Conservation (phyloP, 2,797 vertebrate genomes). For the Cynodonichthys magdalenae region DNA sequence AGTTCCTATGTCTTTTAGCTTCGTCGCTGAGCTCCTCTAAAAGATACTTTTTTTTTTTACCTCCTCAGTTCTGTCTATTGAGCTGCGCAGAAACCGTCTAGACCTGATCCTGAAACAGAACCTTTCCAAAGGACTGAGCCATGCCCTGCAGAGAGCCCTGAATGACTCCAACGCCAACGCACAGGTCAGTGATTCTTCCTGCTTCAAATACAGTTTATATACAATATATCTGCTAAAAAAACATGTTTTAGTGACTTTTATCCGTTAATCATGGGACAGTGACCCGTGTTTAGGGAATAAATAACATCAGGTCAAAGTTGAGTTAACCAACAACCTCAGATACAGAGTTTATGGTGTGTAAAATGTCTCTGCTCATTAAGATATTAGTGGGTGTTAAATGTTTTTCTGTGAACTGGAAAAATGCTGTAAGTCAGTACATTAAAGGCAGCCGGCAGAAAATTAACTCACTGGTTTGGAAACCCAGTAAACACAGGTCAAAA, state of each 20-base stretch:
- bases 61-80: conserved; percentile 88
- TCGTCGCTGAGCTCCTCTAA: neutral
- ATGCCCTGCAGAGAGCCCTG: conserved; percentile 88
- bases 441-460: neutral
- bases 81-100: conserved; percentile 84
- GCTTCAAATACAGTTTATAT: neutral
- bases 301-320: neutral
- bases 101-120: conserved; percentile 85
- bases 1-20: too few species aligned
- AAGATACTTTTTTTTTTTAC: neutral
- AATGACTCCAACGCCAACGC: conserved; percentile 82
- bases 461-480: neutral
- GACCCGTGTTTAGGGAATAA: neutral
- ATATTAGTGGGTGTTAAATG: conserved; percentile 1
- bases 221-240: neutral
- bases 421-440: neutral
- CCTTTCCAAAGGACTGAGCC: conserved; percentile 88
- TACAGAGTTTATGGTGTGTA: neutral
- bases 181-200: conserved; percentile 81
- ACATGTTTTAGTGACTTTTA: neutral
- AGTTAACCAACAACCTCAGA: neutral
- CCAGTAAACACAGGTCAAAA: neutral
- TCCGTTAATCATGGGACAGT: neutral
- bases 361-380: neutral
- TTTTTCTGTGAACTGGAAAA: neutral